phyloP scores from a whole-genome alignment of 2,888 invertebrate species.

The Adelphocoris suturalis region DNA sequence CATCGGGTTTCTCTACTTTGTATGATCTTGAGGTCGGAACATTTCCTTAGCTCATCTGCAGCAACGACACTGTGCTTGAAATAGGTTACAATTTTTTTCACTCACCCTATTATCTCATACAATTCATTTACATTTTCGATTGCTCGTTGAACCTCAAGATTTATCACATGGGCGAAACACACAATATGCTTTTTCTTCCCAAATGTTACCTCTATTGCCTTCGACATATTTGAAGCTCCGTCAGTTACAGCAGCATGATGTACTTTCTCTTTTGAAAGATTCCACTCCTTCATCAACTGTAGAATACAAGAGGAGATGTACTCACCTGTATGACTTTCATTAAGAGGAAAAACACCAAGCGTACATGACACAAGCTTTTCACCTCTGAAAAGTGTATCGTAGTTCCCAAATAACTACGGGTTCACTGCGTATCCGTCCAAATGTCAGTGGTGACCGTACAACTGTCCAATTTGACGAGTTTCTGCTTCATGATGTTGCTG shows the following conservation, averaged over 20 bases:
- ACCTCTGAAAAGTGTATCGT: conserved; percentile 76
- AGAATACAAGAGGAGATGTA: conserved; percentile 77
- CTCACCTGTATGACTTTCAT: conserved; percentile 77
- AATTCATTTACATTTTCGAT: conserved; percentile 55
- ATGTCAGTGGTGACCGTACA: conserved; percentile 75
- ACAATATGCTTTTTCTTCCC: conserved; percentile 77
- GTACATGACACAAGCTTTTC: conserved; percentile 43
- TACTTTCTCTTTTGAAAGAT: conserved; percentile 76
- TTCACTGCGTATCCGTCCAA: conserved; percentile 77
- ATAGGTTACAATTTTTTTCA: conserved; percentile 71
- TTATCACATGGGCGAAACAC: conserved; percentile 78
- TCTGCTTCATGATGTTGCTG: neutral
- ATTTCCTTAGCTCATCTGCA: conserved; percentile 64
- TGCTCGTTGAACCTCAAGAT: conserved; percentile 77
- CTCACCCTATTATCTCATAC: conserved; percentile 2
- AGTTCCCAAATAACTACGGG: conserved; percentile 76
- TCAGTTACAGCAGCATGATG: conserved; percentile 76
- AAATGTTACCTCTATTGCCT: conserved; percentile 77
- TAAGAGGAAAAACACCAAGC: conserved; percentile 73
- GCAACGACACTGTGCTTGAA: conserved; percentile 74
- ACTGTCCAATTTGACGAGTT: neutral
- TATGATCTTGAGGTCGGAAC: conserved; percentile 68
- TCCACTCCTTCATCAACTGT: conserved; percentile 76
- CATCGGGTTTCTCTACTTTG: conserved; percentile 73
- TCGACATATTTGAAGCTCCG: conserved; percentile 76